phyloP scores from a whole-genome alignment of 2,888 invertebrate species.

The Pammene fasciana region DNA sequence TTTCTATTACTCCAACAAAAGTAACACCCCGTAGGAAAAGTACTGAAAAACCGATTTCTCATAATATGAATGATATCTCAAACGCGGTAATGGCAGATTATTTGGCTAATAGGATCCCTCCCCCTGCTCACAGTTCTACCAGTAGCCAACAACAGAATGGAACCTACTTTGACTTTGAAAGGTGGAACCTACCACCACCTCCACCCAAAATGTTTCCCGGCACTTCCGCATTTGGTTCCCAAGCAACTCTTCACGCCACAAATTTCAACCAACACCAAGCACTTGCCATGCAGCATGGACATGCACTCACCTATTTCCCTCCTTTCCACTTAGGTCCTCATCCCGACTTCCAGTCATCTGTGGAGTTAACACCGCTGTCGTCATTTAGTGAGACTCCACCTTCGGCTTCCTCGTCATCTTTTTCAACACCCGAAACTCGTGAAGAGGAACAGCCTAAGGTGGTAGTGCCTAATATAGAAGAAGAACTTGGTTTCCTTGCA shows the following conservation, averaged over 20 bases:
- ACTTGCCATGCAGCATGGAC: constrained; percentile 87
- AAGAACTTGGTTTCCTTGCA: constrained; percentile 92
- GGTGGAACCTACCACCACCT: constrained; percentile 90
- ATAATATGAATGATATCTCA: constrained; percentile 81
- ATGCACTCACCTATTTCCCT: constrained; percentile 89
- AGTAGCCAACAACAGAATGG: constrained; percentile 85
- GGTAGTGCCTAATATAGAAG: constrained; percentile 94
- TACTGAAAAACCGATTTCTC: constrained; percentile 78
- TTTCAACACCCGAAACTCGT: constrained; percentile 82
- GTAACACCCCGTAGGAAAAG: constrained; percentile 83
- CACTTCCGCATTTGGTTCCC: constrained; percentile 83
- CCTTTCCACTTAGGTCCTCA: constrained; percentile 89
- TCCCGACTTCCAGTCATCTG: constrained; percentile 86
- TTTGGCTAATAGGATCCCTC: constrained; percentile 85
- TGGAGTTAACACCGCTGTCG: constrained; percentile 85
- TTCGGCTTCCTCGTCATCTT: constrained; percentile 83
- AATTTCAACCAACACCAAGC: constrained; percentile 86
- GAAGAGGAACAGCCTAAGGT: constrained; percentile 91
- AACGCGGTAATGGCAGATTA: constrained; percentile 83
- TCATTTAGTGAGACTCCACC: constrained; percentile 84
- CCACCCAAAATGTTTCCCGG: constrained; percentile 87
- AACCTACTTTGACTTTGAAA: constrained; percentile 90
- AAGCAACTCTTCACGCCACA: constrained; percentile 81
- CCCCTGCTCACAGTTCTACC: constrained; percentile 88
- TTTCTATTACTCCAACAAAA: constrained; percentile 58